Evolutionary conservation across 2,797 vertebrate genomes (phyloP), one percentile per base, ranked within the genome.

Genomic region (Forpus xanthops): DNA sequence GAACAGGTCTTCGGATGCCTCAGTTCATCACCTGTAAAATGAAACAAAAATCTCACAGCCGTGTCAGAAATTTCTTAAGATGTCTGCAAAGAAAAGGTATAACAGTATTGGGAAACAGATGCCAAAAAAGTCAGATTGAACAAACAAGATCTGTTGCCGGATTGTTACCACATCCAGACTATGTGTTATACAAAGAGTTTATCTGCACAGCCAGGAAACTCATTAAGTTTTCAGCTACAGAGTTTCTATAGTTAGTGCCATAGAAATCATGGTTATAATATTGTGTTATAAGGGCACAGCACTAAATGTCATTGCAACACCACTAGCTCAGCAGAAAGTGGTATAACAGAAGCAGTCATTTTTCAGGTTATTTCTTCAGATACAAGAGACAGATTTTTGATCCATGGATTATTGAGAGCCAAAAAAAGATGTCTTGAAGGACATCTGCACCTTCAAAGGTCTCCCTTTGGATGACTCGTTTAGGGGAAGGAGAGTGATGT

Each of bases 341-440:
- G 44, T 68, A 25, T 62, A 42, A 33, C 79, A 75, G 73, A 8
- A 84, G 28, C 41, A 68, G 45, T 23, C 6, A 20, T 65, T 86
- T 90, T 62, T 66, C 74, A 82, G 56, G 39, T 55, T 3, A 1
- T 79, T 92, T 85, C 28, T 87, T 70, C 58, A 73, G 50, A 53
- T 30, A 70, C 1, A 3, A 75, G 66, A 55, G 56, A 31, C 28
- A 82, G 30, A 90, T 76, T 94, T 95, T 79, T 47, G 85, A 52
- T 50, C 52, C 70, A 41, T 0, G 0, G 58, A 90, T 2, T 58
- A 8, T 15, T 31, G 42, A 79, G 21, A 94, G 71, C 24, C 92
- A 92, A 74, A 71, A 82, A n/a, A n/a, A n/a, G n/a, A n/a, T n/a
- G n/a, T 87, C 84, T 79, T 89, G 70, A 79, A 93, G 93, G 83